Percentiles rank a stretch among this genome's conserved stretches.
Evolutionary conservation across 2,797 vertebrate species (phyloP).

Genomic region (Alauda arvensis): DNA sequence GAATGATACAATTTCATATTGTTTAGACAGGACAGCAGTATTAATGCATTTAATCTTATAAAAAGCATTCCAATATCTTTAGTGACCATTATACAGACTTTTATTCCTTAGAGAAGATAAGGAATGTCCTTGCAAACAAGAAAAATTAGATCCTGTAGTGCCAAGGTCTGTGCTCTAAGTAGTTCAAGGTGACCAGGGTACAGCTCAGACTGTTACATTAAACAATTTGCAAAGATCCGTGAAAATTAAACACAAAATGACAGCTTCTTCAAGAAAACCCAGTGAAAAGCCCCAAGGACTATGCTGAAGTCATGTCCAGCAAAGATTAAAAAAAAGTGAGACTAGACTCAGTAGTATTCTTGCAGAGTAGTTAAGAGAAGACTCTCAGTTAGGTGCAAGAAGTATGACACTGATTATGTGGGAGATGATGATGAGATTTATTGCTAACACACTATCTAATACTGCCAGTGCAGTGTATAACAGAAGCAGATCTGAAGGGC

Average conservation of each 20-base stretch:
- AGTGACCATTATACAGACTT: background rate
- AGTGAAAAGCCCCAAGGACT: background rate
- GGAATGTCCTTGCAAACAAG: constrained; percentile 33
- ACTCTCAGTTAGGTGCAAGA: background rate
- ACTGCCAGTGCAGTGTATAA: background rate
- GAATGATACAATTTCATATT: background rate
- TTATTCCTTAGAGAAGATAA: constrained; percentile 22
- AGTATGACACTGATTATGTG: background rate
- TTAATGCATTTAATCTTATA: constrained; percentile 13
- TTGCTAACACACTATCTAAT: background rate
- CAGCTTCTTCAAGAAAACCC: background rate
- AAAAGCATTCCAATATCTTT: constrained; percentile 31
- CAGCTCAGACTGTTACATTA: constrained; percentile 21
- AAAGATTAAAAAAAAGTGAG: background rate
- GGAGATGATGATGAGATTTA: background rate
- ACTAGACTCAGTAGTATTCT: background rate
- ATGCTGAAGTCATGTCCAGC: background rate
- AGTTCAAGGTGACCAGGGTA: constrained; percentile 40
- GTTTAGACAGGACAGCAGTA: background rate
- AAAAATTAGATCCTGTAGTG: constrained; percentile 34
- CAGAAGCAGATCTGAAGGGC: background rate
- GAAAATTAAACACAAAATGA: constrained; percentile 15
- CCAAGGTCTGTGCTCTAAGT: constrained; percentile 22
- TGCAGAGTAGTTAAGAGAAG: background rate
- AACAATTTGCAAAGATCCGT: constrained; percentile 27